Percentiles rank a stretch among this genome's conserved stretches.
Conservation (phyloP, 2,113 vertebrate genomes). For the Syngnathus typhle region DNA sequence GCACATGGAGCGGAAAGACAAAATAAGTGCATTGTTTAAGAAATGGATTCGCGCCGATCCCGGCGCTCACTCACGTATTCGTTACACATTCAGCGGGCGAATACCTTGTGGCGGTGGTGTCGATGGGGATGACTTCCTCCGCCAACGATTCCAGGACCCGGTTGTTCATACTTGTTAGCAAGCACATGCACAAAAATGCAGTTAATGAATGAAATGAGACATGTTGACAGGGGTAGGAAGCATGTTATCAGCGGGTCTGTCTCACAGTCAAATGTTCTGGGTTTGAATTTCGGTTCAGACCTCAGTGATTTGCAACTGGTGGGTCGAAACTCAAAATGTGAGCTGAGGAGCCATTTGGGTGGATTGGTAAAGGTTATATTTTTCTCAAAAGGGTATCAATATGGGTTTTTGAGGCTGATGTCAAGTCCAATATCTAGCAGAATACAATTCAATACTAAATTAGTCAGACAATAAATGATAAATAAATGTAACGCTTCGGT, state of each 20-base stretch:
- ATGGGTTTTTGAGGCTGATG: too few relatives aligned
- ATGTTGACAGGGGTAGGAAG: neutral
- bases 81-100: slow-evolving; percentile 8
- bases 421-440: too few relatives aligned
- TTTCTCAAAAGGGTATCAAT: too few relatives aligned
- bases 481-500: too few relatives aligned
- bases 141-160: slow-evolving; percentile 29
- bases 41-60: slow-evolving; percentile 6
- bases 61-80: neutral
- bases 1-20: slow-evolving; percentile 18
- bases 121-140: slow-evolving; percentile 42
- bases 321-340: too few relatives aligned
- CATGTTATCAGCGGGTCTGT: neutral
- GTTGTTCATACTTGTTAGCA: slow-evolving; percentile 23
- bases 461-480: too few relatives aligned
- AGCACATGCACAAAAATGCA: neutral
- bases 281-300: neutral
- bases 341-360: too few relatives aligned
- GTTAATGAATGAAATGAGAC: neutral
- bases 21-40: slow-evolving; percentile 1
- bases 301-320: neutral
- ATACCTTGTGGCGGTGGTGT: slow-evolving; percentile 49
- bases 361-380: too few relatives aligned
- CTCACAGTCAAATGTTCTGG: neutral
- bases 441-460: too few relatives aligned